A percentile compares a stretch with the other conserved stretches of the same genome.
Evolutionary conservation across 1,140 invertebrate species (phyloP).

Genomic region (Drosophila dunni): DNA sequence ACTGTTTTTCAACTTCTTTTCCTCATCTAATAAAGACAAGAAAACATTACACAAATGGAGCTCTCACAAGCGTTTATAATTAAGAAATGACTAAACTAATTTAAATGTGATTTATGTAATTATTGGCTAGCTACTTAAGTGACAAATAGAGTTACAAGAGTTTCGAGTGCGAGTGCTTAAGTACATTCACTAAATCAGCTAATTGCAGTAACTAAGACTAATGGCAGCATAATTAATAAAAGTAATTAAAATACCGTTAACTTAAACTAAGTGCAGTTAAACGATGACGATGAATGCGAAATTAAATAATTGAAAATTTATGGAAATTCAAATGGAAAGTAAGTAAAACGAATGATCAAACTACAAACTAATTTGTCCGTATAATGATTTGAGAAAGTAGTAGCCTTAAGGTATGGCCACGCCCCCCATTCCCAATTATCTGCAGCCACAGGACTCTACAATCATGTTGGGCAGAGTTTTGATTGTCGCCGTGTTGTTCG

Average conservation of each 20-base stretch:
- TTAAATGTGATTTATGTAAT: slow-evolving; percentile 20
- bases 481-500: slow-evolving; percentile 90
- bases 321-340: slow-evolving; percentile 27
- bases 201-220: slow-evolving; percentile 47
- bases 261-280: slow-evolving; percentile 33
- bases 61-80: slow-evolving; percentile 9
- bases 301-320: slow-evolving; percentile 69
- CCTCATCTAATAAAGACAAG: slow-evolving; percentile 5
- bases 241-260: slow-evolving; percentile 34
- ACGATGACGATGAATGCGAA: slow-evolving; percentile 51
- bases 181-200: slow-evolving; percentile 54
- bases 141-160: slow-evolving; percentile 46
- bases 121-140: slow-evolving; percentile 58
- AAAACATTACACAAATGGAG: slow-evolving; percentile 7
- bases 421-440: slow-evolving; percentile 85
- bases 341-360: slow-evolving; percentile 36
- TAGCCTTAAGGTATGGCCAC: slow-evolving; percentile 11
- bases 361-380: slow-evolving; percentile 60
- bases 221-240: slow-evolving; percentile 60
- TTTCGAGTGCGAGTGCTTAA: slow-evolving; percentile 57
- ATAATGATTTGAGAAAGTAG: slow-evolving; percentile 29
- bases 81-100: not conserved
- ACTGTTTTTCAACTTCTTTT: not conserved
- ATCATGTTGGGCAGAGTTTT: slow-evolving; percentile 93
- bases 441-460: slow-evolving; percentile 92